Evolutionary conservation across 1,140 invertebrate species (phyloP), one percentile per base, ranked within the genome.

Genomic region (Microplitis demolitor): DNA sequence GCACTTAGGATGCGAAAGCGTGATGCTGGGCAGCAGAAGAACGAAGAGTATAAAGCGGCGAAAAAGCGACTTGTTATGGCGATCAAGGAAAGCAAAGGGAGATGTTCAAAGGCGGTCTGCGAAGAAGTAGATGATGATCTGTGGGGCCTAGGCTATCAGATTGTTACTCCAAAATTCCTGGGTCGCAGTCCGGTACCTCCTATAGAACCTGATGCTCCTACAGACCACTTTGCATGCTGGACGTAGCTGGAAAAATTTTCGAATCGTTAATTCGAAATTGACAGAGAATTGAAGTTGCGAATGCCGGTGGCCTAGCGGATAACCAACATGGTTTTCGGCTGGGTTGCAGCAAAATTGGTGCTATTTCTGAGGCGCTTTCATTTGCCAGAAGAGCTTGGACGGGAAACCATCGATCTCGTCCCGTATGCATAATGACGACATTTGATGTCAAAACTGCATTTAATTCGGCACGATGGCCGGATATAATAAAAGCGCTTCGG

Each of bases 361-460:
- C 74, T 0, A 56, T 79, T 45, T 58, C 24, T 31, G 56, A 58
- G 39, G 69, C 64, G 58, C 74, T 60, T 37, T 61, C 24, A 60
- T 73, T 71, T 3, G 16, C 61, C 6, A 53, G 66, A 13, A 34
- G 54, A 16, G 72, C 68, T 8, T 33, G 66, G 24, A 1, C 33
- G 34, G 68, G 37, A 13, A 69, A 67, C 9, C 61, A 63, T 35
- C 51, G 14, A 4, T 70, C 58, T 11, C 58, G 39, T 0, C 67
- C 54, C n/a, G 34, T 69, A n/a, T 60, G 34, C 39, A 54, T 73
- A 3, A 35, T 77, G n/a, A 72, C 73, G 37, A 77, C 78, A 0
- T 35, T 80, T 4, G 78, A 80, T 63, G 71, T 78, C 4, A 73
- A 66, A 64, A 79, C 78, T 64, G 79, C 77, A n/a, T 78, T 79